Evolutionary conservation across 2,113 vertebrate genomes (phyloP), one percentile per base, ranked within the genome.

Genomic region (Tenrec ecaudatus): DNA sequence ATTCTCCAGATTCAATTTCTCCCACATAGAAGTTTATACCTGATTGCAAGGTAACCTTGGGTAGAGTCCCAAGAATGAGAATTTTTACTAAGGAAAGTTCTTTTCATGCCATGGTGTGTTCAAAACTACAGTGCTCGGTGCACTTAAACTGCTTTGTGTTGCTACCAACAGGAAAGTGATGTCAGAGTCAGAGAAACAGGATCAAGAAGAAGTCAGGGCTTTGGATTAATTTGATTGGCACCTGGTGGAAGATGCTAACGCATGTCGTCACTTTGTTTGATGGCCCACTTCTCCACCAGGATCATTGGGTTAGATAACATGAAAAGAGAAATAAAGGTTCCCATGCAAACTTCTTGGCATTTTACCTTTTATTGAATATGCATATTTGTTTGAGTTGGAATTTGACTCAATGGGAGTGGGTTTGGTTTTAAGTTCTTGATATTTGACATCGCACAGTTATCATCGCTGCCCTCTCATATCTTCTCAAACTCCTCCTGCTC

Each of bases 171-270:
- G 94, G 96, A 40, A 22, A 75, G 87, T 53, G 89, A 57, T 17
- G 47, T 12, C 88, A 62, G 77, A 97, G 33, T 89, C 95, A 15
- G 93, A 96, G 12, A 81, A 77, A 53, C 20, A 87, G 3, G 96
- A 97, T 10, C 53, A 89, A 91, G 96, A 97, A 92, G 97, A 92
- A 53, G 96, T 98, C 11, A 97, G 92, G 87, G 96, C 93, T 29
- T 93, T 96, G 96, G 33, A 89, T 3, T 94, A 92, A 91, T 53
- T 27, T 33, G 47, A 86, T 64, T 73, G 89, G 68, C 62, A 79
- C 23, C 1, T 33, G 16, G 9, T 22, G 60, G 22, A 83, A n/a
- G 77, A 69, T 25, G 90, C 33, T 86, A 27, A 78, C 25, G 29
- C 43, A 20, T 38, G 80, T 29, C 92, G 92, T 64, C 31, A 68